phyloP scores from a whole-genome alignment of 1,140 invertebrate species.

The Orius insidiosus region DNA sequence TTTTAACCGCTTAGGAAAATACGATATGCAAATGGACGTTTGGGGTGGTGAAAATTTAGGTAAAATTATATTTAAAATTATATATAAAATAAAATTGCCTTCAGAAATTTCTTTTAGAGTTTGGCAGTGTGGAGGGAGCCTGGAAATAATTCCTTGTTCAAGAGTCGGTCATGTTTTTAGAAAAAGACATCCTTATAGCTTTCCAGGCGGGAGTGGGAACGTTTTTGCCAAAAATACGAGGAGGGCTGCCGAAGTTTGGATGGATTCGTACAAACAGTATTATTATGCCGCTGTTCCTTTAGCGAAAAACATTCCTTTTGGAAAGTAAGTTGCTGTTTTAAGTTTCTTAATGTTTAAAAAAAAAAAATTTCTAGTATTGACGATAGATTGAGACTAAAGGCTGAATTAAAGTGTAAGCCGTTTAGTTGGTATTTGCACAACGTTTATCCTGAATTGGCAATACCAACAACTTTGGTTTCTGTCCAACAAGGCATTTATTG shows the following conservation, averaged over 20 bases:
- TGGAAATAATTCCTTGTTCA: conserved; percentile 89
- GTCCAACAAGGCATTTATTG: conserved; percentile 67
- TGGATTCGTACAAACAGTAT: conserved; percentile 87
- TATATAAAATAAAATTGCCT: too few species aligned
- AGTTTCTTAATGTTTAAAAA: too few species aligned
- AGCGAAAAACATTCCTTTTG: conserved; percentile 70
- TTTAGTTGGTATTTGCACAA: conserved; percentile 96
- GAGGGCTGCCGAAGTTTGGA: conserved; percentile 86
- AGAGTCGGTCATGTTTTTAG: conserved; percentile 81
- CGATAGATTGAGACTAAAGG: conserved; percentile 63
- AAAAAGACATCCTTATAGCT: conserved; percentile 89
- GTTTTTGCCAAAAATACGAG: conserved; percentile 78
- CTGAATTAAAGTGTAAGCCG: conserved; percentile 75
- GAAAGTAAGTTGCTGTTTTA: conserved; percentile 68
- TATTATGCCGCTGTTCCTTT: conserved; percentile 76
- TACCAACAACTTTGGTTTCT: conserved; percentile 40
- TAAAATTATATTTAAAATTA: too few species aligned
- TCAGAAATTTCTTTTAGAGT: conserved; percentile 58
- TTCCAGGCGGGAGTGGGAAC: conserved; percentile 79
- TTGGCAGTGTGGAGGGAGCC: conserved; percentile 90
- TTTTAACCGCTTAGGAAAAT: conserved; percentile 87
- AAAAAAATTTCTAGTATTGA: conserved; percentile 67
- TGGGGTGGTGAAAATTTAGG: conserved; percentile 82
- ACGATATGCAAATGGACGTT: conserved; percentile 94
- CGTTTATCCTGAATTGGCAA: conserved; percentile 83